phyloP scores from a whole-genome alignment of 2,888 invertebrate genomes.

The Trissoscelio sp. region DNA sequence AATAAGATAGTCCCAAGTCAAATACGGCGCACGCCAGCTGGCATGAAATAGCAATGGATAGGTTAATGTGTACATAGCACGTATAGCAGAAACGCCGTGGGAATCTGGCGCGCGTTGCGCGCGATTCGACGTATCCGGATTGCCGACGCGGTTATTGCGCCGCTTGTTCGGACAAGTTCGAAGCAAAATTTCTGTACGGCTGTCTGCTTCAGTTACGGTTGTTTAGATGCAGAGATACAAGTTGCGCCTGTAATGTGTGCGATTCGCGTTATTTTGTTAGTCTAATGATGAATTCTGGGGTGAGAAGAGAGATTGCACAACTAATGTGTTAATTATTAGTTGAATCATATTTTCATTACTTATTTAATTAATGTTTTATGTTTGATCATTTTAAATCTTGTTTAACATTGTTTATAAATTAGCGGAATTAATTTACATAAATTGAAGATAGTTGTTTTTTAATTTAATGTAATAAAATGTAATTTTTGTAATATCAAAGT shows the following conservation, averaged over 20 bases:
- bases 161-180: slow-evolving; percentile 60
- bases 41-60: slow-evolving; percentile 53
- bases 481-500: too few species aligned
- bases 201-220: slow-evolving; percentile 38
- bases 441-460: too few species aligned
- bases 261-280: slow-evolving; percentile 22
- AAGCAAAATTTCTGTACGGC: slow-evolving; percentile 40
- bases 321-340: too few species aligned
- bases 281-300: slow-evolving; percentile 3
- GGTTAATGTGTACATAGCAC: slow-evolving; percentile 58
- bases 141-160: slow-evolving; percentile 55
- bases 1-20: slow-evolving; percentile 58
- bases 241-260: slow-evolving; percentile 1
- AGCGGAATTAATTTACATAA: too few species aligned
- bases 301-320: too few species aligned
- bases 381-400: too few species aligned
- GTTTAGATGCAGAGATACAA: slow-evolving; percentile 36
- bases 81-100: slow-evolving; percentile 57
- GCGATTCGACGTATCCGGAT: slow-evolving; percentile 61
- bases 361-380: too few species aligned
- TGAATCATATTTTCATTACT: too few species aligned
- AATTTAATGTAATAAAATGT: too few species aligned
- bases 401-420: too few species aligned
- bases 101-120: slow-evolving; percentile 58
- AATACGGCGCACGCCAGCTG: slow-evolving; percentile 47